Percentiles rank a stretch among this genome's conserved stretches.
Conservation (phyloP, 1,140 invertebrate genomes). For the Camponotus pennsylvanicus region DNA sequence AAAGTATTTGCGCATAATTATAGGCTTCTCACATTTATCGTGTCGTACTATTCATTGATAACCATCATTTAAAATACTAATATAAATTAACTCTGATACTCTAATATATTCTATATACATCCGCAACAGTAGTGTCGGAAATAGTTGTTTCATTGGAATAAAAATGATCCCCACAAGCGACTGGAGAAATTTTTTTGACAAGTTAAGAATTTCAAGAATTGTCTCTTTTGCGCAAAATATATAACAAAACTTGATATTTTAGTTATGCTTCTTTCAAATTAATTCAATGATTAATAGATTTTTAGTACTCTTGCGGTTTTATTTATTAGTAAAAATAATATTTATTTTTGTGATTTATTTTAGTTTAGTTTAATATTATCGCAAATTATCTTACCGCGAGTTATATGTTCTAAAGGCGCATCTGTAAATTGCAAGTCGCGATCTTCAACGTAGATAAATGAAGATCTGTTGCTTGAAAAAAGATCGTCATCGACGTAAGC, state of each 20-base stretch:
- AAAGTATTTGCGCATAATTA: constrained; percentile 48
- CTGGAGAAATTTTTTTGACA: not conserved
- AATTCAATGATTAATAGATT: not conserved
- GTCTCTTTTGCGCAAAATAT: not conserved
- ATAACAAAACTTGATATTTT: not conserved
- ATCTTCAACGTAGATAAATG: constrained; percentile 48
- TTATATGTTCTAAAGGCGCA: not conserved
- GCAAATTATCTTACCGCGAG: not conserved
- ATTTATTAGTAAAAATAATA: not conserved
- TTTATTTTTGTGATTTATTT: not conserved
- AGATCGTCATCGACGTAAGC: constrained; percentile 55
- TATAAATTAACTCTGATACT: not conserved
- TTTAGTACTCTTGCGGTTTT: not conserved
- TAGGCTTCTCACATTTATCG: constrained; percentile 37
- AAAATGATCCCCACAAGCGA: not conserved
- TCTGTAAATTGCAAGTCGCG: constrained; percentile 43
- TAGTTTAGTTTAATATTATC: constrained; percentile 9
- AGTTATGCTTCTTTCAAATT: not conserved
- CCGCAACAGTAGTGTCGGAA: not conserved
- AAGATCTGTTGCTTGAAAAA: constrained; percentile 43
- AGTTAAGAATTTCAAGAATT: not conserved
- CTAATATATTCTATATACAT: too few species aligned
- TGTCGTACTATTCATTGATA: not conserved
- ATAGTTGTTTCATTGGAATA: not conserved
- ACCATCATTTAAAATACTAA: constrained; percentile 1